Conservation (phyloP, 2,113 vertebrate genomes). For the Channa argus region DNA sequence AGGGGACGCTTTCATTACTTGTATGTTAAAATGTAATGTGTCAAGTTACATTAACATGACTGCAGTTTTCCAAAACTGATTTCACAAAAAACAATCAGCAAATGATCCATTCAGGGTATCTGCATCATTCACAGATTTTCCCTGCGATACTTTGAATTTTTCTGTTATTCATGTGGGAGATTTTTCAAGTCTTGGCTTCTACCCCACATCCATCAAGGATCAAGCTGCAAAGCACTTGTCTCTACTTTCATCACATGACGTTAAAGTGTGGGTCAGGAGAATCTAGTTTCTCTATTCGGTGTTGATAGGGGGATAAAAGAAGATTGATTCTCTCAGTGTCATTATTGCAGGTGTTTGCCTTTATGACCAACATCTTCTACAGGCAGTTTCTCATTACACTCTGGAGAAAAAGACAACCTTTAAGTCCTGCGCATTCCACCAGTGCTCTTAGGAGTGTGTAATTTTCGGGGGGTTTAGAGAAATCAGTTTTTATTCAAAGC, state of each 20-base stretch:
- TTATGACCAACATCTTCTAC: slow-evolving; percentile 69
- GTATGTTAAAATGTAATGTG: too few relatives aligned
- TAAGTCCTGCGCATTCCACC: slow-evolving; percentile 73
- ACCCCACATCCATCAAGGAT: slow-evolving; percentile 33
- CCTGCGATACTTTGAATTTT: neutral
- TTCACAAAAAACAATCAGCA: neutral
- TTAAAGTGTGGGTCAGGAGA: slow-evolving; percentile 73
- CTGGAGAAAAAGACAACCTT: slow-evolving; percentile 75
- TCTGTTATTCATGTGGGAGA: slow-evolving; percentile 3
- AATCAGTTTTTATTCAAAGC: slow-evolving; percentile 87
- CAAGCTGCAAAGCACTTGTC: slow-evolving; percentile 42
- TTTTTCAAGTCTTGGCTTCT: slow-evolving; percentile 30
- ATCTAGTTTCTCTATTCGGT: slow-evolving; percentile 69
- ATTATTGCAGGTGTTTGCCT: slow-evolving; percentile 85
- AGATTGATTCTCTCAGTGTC: slow-evolving; percentile 79
- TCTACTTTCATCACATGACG: slow-evolving; percentile 71
- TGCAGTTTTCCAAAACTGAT: too few relatives aligned
- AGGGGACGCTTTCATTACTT: too few relatives aligned
- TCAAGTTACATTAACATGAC: too few relatives aligned
- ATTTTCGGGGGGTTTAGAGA: slow-evolving; percentile 75
- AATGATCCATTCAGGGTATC: neutral
- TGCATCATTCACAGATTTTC: neutral
- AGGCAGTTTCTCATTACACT: slow-evolving; percentile 82
- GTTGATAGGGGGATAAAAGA: slow-evolving; percentile 78
- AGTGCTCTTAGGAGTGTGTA: slow-evolving; percentile 80